Evolutionary conservation across 2,113 vertebrate species (phyloP).

Genomic region (Pterocles burchelli): DNA sequence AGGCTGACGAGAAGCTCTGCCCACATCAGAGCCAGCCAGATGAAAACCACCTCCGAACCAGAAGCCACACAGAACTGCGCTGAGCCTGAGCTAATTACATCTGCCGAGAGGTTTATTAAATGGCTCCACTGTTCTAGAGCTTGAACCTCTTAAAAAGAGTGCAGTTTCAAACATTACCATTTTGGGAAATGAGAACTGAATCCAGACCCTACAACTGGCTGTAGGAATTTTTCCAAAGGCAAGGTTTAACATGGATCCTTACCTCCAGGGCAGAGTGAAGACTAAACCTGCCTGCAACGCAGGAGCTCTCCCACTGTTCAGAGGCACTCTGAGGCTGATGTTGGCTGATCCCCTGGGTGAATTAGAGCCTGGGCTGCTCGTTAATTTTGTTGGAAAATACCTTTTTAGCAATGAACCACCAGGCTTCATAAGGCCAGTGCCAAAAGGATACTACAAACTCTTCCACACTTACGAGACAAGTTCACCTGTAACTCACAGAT

Average conservation of each 20-base stretch:
- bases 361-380: background rate
- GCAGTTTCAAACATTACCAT: background rate
- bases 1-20: background rate
- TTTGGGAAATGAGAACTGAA: background rate
- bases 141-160: background rate
- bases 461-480: background rate
- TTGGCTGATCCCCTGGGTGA: background rate
- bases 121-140: background rate
- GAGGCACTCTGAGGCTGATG: background rate
- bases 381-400: background rate
- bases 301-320: background rate
- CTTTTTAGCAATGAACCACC: background rate
- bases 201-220: background rate
- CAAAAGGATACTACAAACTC: background rate
- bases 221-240: background rate
- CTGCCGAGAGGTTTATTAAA: background rate
- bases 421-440: background rate
- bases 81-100: background rate
- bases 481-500: background rate
- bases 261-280: background rate
- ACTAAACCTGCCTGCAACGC: background rate
- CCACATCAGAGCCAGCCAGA: constrained; percentile 5
- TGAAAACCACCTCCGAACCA: constrained; percentile 13
- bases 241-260: background rate
- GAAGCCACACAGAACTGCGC: background rate